Evolutionary conservation across 2,888 invertebrate species (phyloP).

Genomic region (Macropis europaea): DNA sequence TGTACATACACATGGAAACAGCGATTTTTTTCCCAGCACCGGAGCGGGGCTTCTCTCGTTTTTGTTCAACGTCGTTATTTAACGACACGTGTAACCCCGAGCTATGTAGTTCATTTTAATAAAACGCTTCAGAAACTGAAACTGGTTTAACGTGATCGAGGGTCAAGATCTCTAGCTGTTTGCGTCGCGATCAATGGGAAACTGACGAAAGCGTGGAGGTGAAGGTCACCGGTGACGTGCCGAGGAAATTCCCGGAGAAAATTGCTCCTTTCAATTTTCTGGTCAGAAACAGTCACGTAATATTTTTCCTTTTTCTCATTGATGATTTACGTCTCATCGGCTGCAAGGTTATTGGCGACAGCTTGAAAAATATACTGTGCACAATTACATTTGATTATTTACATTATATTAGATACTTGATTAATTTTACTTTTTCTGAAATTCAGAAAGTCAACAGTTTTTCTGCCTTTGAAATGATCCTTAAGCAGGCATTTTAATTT

Average conservation of each 20-base stretch:
- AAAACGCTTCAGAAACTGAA: not conserved
- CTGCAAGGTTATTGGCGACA: not conserved
- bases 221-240: conserved; percentile 32
- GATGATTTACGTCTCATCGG: not conserved
- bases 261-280: not conserved
- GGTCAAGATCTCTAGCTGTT: conserved; percentile 24
- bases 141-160: conserved; percentile 9
- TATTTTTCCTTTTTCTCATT: not conserved
- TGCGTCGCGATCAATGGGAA: conserved; percentile 27
- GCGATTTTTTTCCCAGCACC: too few relatives aligned
- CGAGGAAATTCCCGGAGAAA: conserved; percentile 22
- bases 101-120: not conserved
- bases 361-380: too few relatives aligned
- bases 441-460: too few relatives aligned
- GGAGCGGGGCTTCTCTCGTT: too few relatives aligned
- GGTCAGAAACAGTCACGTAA: not conserved
- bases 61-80: too few relatives aligned
- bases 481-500: too few relatives aligned
- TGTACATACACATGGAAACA: too few relatives aligned
- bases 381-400: too few relatives aligned
- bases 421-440: too few relatives aligned
- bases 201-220: conserved; percentile 26
- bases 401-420: too few relatives aligned
- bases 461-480: too few relatives aligned
- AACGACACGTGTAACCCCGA: too few relatives aligned